Base-by-base conservation (phyloP, 2,797 vertebrate species). In the Gadopsis bispinosus region DNA sequence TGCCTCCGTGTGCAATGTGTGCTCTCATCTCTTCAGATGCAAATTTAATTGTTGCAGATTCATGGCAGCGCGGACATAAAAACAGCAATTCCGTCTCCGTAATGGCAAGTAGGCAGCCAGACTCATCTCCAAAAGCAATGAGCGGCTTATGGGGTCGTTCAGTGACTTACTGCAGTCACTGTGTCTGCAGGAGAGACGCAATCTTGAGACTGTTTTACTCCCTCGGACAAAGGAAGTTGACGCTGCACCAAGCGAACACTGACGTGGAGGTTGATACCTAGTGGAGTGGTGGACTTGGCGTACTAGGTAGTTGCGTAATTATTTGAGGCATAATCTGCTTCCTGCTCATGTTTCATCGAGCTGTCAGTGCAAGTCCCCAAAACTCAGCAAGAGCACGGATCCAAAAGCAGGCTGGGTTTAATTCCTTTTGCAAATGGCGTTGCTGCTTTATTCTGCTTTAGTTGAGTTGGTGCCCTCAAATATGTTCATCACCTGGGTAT, bases 151-250 rank as follows among this genome's bases (percentile, higher is more conserved):
- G 61, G 69, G 81, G 82, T 84, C 75, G 70, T 83, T 80, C 69
- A 68, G 79, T 80, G 71, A 22, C 76, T 80, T 77, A 67, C 72
- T 88, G 87, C 87, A 87, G 83, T 79, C 73, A 75, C 68, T 80
- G 79, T 81, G 83, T 84, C 83, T 86, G 81, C 83, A 63, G 54
- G 77, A 45, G 79, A 79, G 84, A 80, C 51, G 84, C 83, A 55
- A 69, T 85, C 67, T 63, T 33, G 22, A 76, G 75, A 53, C 33
- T 73, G 55, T 73, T 64, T 75, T 80, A 59, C 77, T 84, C 70
- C 55, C 69, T 70, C 73, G 89, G 80, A 91, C 88, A 90, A 92
- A 91, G 85, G 84, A 20, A 77, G 84, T 85, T 89, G 87, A 87
- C 73, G 77, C 85, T 90, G 86, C 90, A 89, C 51, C 84, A 71